phyloP scores from a whole-genome alignment of 2,888 invertebrate genomes.

The Balanococcus diminutus region DNA sequence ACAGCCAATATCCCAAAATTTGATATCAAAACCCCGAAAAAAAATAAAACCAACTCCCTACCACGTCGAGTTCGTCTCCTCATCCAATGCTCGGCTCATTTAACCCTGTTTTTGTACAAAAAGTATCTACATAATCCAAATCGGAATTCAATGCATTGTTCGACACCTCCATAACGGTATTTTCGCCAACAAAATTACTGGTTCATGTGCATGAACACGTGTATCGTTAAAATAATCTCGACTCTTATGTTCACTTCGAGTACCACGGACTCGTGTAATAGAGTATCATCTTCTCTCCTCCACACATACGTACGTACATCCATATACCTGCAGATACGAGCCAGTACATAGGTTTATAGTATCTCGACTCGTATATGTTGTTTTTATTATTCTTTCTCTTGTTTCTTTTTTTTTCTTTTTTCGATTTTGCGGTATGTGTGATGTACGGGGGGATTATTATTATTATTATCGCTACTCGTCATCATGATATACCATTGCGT shows the following conservation, averaged over 20 bases:
- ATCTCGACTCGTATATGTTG: too few relatives aligned
- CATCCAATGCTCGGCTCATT: too few relatives aligned
- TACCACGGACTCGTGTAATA: background rate
- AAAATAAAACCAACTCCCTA: too few relatives aligned
- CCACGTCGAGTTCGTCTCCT: background rate
- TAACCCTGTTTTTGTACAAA: too few relatives aligned
- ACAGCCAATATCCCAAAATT: too few relatives aligned
- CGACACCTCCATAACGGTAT: conserved; percentile 7
- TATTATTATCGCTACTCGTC: conserved; percentile 17
- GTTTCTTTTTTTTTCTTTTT: background rate
- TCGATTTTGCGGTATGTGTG: background rate
- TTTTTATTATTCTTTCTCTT: background rate
- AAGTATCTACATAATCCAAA: too few relatives aligned
- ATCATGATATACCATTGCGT: background rate
- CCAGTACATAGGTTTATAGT: too few relatives aligned
- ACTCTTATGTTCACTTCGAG: background rate
- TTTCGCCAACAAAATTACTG: conserved; percentile 15
- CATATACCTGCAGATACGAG: too few relatives aligned
- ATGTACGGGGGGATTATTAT: background rate
- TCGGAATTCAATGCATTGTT: too few relatives aligned
- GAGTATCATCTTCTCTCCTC: background rate
- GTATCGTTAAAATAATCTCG: conserved; percentile 27
- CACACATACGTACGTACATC: background rate
- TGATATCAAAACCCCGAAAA: too few relatives aligned
- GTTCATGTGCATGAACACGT: conserved; percentile 20